phyloP scores from a whole-genome alignment of 2,113 vertebrate genomes.

The Vulpes lagopus region DNA sequence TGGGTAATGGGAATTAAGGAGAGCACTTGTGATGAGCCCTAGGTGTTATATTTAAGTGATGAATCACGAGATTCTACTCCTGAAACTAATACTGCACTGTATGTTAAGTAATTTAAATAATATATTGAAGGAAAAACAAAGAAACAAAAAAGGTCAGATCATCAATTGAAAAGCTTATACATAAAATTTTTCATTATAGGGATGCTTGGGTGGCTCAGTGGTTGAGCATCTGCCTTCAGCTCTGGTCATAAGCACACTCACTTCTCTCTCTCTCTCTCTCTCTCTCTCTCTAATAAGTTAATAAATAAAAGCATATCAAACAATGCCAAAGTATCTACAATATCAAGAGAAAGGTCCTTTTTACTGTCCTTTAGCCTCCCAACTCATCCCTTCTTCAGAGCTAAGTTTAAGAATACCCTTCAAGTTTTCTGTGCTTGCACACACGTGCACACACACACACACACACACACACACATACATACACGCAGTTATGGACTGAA shows the following conservation, averaged over 20 bases:
- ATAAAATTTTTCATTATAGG: neutral
- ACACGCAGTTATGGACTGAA: neutral
- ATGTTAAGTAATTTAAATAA: neutral
- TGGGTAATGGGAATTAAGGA: neutral
- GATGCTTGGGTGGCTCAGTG: neutral
- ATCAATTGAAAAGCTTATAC: neutral
- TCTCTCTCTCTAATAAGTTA: neutral
- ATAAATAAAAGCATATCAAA: conserved; percentile 2
- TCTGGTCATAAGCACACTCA: neutral
- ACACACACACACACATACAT: no score
- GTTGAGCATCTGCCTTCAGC: neutral
- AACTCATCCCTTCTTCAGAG: neutral
- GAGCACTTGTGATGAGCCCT: neutral
- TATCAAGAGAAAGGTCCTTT: neutral
- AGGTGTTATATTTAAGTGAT: neutral
- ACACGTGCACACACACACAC: no score
- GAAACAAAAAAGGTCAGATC: neutral
- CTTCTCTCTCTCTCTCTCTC: neutral
- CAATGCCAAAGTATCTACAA: neutral
- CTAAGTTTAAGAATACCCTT: neutral
- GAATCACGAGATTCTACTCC: neutral
- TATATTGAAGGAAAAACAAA: neutral
- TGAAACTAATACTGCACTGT: neutral
- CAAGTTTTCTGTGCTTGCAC: neutral
- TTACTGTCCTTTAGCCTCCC: neutral